These are phyloP conservation scores for Phoeniculus purpureus DNA, from an alignment of 2,797 vertebrate genomes.

Conservation along the genomic window DNA sequence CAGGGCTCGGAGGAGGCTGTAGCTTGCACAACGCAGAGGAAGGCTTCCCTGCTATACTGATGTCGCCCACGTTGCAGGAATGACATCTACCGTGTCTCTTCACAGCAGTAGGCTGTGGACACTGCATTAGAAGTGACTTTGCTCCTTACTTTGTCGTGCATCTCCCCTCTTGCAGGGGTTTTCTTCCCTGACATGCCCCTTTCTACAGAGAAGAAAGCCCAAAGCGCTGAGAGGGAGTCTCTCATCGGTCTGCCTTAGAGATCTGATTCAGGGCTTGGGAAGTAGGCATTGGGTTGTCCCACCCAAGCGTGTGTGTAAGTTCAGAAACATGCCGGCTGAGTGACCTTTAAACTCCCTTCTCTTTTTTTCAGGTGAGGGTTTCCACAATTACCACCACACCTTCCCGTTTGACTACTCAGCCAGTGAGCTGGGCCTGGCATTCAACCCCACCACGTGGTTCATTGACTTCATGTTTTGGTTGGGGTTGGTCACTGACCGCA, in stretches of 20 bases:
- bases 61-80: background rate
- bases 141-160: rapidly evolving
- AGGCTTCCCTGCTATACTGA: rapidly evolving
- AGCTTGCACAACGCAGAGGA: background rate
- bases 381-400: slow-evolving; percentile 85
- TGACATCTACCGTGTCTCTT: background rate
- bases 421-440: slow-evolving; percentile 83
- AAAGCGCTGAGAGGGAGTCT: background rate
- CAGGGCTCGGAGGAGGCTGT: background rate
- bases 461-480: slow-evolving; percentile 86
- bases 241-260: background rate
- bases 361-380: slow-evolving; percentile 82
- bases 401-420: slow-evolving; percentile 85
- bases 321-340: rapidly evolving
- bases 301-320: rapidly evolving
- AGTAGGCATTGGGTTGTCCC: background rate
- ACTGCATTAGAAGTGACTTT: background rate
- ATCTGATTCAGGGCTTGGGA: background rate
- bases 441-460: slow-evolving; percentile 87
- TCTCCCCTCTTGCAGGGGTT: background rate
- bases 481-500: slow-evolving; percentile 81
- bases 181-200: background rate
- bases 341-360: background rate
- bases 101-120: background rate
- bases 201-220: background rate